phyloP scores from a whole-genome alignment of 1,140 invertebrate genomes.

The Drosophila subpulchrella region DNA sequence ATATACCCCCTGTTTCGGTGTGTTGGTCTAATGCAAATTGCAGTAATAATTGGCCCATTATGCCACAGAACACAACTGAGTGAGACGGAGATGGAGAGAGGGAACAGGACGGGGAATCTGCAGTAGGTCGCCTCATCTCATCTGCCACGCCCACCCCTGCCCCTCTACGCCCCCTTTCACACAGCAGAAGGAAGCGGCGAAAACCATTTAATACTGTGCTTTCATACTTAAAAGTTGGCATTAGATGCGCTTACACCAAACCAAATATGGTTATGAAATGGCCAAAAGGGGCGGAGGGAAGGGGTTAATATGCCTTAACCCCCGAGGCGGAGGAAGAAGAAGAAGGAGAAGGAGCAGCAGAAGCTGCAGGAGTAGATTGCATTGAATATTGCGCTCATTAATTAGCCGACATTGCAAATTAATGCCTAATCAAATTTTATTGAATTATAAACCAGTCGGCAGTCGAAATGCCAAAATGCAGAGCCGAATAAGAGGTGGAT shows the following conservation, averaged over 20 bases:
- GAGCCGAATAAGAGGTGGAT: neutral
- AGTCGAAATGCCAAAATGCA: slow-evolving; percentile 46
- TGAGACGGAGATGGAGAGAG: neutral
- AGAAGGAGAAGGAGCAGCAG: neutral
- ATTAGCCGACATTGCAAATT: slow-evolving; percentile 77
- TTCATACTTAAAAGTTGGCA: slow-evolving; percentile 72
- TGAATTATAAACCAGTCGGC: slow-evolving; percentile 79
- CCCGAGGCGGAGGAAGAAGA: slow-evolving; percentile 2
- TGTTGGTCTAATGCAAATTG: slow-evolving; percentile 80
- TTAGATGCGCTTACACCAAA: slow-evolving; percentile 48
- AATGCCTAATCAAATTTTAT: slow-evolving; percentile 83
- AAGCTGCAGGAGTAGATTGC: slow-evolving; percentile 6
- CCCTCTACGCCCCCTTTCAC: slow-evolving; percentile 64
- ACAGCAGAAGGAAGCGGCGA: slow-evolving; percentile 26
- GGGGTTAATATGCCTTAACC: slow-evolving; percentile 17
- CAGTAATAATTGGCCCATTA: slow-evolving; percentile 82
- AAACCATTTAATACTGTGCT: slow-evolving; percentile 67
- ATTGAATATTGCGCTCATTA: slow-evolving; percentile 68
- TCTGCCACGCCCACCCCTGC: slow-evolving; percentile 49
- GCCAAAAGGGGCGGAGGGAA: neutral
- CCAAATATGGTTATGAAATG: slow-evolving; percentile 48
- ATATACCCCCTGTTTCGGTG: slow-evolving; percentile 20
- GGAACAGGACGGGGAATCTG: slow-evolving; percentile 7
- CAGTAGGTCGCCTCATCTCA: slow-evolving; percentile 61
- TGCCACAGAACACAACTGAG: slow-evolving; percentile 57